Percentiles rank a stretch among this genome's conserved stretches.
Conservation (phyloP, 2,888 invertebrate genomes). For the Elmis aenea region DNA sequence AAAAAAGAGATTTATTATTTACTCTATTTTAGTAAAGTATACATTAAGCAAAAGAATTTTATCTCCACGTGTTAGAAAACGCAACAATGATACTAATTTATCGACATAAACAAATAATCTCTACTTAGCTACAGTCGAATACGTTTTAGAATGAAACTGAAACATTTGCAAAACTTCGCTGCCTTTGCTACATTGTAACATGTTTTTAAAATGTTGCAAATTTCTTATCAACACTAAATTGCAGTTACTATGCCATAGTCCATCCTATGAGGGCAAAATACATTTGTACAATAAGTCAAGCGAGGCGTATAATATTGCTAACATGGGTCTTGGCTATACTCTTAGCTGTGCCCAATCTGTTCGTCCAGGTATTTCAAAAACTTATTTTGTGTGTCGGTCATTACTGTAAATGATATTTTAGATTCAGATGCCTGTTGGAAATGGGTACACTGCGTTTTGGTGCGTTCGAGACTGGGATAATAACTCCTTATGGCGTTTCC, state of each 20-base stretch:
- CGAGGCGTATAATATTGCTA: slow-evolving; percentile 54
- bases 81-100: too few relatives aligned
- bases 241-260: slow-evolving; percentile 65
- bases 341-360: slow-evolving; percentile 57
- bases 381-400: too few relatives aligned
- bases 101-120: too few relatives aligned
- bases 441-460: slow-evolving; percentile 48
- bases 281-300: slow-evolving; percentile 62
- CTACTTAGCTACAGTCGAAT: too few relatives aligned
- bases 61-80: too few relatives aligned
- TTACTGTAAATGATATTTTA: slow-evolving; percentile 23
- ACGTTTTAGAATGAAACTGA: slow-evolving; percentile 10
- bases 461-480: slow-evolving; percentile 54
- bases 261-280: slow-evolving; percentile 66
- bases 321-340: slow-evolving; percentile 59
- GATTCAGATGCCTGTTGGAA: slow-evolving; percentile 37
- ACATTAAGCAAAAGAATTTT: too few relatives aligned
- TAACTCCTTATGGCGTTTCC: slow-evolving; percentile 47
- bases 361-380: slow-evolving; percentile 51
- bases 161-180: slow-evolving; percentile 1
- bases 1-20: too few relatives aligned
- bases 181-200: slow-evolving; percentile 1
- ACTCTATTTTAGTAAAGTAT: too few relatives aligned
- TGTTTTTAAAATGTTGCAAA: too few relatives aligned
- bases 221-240: slow-evolving; percentile 2